Base-by-base conservation (phyloP, 2,888 invertebrate genomes). In the Lissocephala sabroskyi region DNA sequence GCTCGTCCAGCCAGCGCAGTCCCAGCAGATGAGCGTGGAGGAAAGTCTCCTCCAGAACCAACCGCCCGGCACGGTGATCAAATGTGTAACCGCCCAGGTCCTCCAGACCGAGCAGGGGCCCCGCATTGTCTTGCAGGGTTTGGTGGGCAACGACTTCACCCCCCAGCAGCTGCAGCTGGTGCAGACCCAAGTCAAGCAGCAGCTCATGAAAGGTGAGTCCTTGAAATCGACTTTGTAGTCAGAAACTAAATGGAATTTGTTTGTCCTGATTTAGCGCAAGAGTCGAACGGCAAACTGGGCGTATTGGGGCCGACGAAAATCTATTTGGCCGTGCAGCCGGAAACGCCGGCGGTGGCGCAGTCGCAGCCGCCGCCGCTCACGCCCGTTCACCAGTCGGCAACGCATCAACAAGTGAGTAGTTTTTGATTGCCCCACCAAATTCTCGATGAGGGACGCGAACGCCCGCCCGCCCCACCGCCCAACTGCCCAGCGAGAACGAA, bases 101-200 rank as follows among this genome's bases (percentile, higher is more conserved):
- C 91, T 94, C 81, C 93, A 93, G 83, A 94, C 94, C 0, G 90
- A 89, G 49, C 92, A 92, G 67, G 94, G 95, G 0, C 94, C 95
- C 2, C 89, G 94, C 66, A 95, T 95, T 64, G 93, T 95, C 9
- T 84, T 95, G 45, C 94, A 95, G 82, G 95, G 95, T 7, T 85
- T 95, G 18, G 92, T 93, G 60, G 93, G 94, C 0, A 91, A 93
- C 52, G 92, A 93, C 61, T 90, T 95, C 61, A 92, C 94, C 0
- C 91, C 90, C 1, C 92, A 93, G 59, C 95, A 95, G 82, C 82
- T 95, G 64, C 89, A 91, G 2, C 87, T 93, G 50, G 93, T 95
- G 0, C 94, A 95, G 75, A 92, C 94, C 64, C 95, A 95, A 87
- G 94, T 95, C 13, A 95, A 95, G 82, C 94, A 94, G 74, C 95